phyloP scores from a whole-genome alignment of 1,140 invertebrate genomes.

The Bombyx mandarina region DNA sequence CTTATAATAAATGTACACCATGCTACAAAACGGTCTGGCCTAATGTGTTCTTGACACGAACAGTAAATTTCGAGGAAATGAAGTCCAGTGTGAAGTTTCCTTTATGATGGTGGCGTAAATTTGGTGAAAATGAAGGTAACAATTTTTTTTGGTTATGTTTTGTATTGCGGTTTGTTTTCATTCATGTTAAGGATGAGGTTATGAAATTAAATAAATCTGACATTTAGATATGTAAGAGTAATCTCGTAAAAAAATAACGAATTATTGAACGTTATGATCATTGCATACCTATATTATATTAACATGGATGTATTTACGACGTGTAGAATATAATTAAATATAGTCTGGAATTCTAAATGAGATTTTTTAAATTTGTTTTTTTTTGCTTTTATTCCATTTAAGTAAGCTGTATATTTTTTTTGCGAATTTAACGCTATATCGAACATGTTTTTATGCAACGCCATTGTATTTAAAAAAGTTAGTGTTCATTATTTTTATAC shows the following conservation, averaged over 20 bases:
- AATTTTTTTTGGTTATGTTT: conserved; percentile 20
- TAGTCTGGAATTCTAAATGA: too few relatives aligned
- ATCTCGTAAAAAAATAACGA: background rate
- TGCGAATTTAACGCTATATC: too few relatives aligned
- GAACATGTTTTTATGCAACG: too few relatives aligned
- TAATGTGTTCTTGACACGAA: conserved; percentile 69
- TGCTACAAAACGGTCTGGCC: conserved; percentile 14
- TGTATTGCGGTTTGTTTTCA: conserved; percentile 15
- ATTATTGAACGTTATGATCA: background rate
- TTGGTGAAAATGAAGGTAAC: conserved; percentile 31
- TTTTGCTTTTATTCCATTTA: too few relatives aligned
- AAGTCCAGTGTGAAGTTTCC: conserved; percentile 40
- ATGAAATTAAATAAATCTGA: background rate
- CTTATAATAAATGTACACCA: conserved; percentile 37
- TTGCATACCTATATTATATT: too few relatives aligned
- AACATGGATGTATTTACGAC: too few relatives aligned
- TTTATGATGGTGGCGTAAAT: conserved; percentile 58
- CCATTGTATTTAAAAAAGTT: too few relatives aligned
- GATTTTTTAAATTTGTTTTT: too few relatives aligned
- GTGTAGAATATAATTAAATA: too few relatives aligned
- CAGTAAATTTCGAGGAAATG: conserved; percentile 45
- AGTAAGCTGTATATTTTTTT: too few relatives aligned
- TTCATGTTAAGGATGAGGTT: conserved; percentile 2
- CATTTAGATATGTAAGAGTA: background rate
- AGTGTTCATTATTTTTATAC: too few relatives aligned